Evolutionary conservation across 1,140 invertebrate species (phyloP).

Genomic region (Arctopsyche grandis): DNA sequence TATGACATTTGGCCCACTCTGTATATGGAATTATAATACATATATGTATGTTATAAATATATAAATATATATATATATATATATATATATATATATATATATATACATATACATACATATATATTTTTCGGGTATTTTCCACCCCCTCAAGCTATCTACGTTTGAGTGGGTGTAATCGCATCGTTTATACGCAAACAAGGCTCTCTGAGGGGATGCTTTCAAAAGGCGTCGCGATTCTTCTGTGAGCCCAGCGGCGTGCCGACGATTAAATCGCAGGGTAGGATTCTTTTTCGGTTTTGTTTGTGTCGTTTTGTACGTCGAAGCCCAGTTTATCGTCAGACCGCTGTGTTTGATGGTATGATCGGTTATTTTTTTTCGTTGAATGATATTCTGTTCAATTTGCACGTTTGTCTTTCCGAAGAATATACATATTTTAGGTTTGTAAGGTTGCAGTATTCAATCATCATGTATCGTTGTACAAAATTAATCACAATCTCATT

Average conservation of each 20-base stretch:
- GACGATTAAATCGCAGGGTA: background rate
- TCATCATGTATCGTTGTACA: too few relatives aligned
- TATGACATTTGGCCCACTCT: too few relatives aligned
- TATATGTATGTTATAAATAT: too few relatives aligned
- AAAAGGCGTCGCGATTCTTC: slow-evolving; percentile 11
- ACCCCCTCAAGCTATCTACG: background rate
- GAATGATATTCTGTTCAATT: too few relatives aligned
- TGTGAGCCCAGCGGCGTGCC: background rate
- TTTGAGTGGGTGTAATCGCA: background rate
- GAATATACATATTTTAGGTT: too few relatives aligned
- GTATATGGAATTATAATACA: background rate
- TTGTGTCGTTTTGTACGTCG: slow-evolving; percentile 12
- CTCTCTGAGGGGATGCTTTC: background rate
- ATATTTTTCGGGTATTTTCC: background rate
- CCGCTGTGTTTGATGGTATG: too few relatives aligned
- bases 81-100: too few relatives aligned
- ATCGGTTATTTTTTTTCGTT: too few relatives aligned
- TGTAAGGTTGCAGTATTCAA: too few relatives aligned
- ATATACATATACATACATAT: too few relatives aligned
- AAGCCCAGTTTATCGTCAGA: background rate
- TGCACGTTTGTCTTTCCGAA: too few relatives aligned
- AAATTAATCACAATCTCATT: too few relatives aligned
- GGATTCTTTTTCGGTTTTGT: background rate
- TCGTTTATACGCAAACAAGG: slow-evolving; percentile 3
- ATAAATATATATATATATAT: background rate